These are phyloP conservation scores for Oscheius sp. DNA, from an alignment of 2,888 invertebrate species.

Conservation along the genomic window DNA sequence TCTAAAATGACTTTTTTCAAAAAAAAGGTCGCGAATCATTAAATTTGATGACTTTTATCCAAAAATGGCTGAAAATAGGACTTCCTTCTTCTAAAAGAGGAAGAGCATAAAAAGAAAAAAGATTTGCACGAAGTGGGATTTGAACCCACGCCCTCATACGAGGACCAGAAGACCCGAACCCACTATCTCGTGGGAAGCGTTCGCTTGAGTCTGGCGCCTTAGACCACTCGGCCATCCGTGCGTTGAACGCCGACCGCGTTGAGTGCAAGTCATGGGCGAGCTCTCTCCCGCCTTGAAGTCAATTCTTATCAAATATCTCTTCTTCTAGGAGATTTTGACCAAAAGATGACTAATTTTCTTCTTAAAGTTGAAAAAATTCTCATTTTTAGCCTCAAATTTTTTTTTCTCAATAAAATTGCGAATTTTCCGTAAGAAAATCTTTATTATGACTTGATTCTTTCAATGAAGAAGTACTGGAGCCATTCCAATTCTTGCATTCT, in stretches of 20 bases:
- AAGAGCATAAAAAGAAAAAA: background rate
- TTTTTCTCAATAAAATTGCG: background rate
- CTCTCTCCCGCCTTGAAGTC: too few species aligned
- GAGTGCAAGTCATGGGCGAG: too few species aligned
- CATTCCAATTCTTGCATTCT: constrained; percentile 13
- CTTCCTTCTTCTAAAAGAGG: too few species aligned
- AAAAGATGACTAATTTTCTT: too few species aligned
- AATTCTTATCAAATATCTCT: too few species aligned
- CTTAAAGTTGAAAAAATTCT: background rate
- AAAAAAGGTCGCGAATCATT: too few species aligned
- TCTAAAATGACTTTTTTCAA: too few species aligned
- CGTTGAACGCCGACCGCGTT: too few species aligned
- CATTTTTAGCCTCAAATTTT: background rate
- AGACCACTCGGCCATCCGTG: constrained; percentile 71
- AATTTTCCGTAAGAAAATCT: background rate
- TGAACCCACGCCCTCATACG: constrained; percentile 24
- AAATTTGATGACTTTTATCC: too few species aligned
- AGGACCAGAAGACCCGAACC: constrained; percentile 21
- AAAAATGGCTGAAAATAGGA: too few species aligned
- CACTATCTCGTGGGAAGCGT: constrained; percentile 2
- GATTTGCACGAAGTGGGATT: constrained; percentile 16
- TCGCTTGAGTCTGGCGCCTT: constrained; percentile 72
- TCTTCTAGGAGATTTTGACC: too few species aligned
- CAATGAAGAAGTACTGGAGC: constrained; percentile 13
- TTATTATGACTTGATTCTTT: background rate